Evolutionary conservation across 2,888 invertebrate genomes (phyloP).

Genomic region (Archaeoteleia sp.): DNA sequence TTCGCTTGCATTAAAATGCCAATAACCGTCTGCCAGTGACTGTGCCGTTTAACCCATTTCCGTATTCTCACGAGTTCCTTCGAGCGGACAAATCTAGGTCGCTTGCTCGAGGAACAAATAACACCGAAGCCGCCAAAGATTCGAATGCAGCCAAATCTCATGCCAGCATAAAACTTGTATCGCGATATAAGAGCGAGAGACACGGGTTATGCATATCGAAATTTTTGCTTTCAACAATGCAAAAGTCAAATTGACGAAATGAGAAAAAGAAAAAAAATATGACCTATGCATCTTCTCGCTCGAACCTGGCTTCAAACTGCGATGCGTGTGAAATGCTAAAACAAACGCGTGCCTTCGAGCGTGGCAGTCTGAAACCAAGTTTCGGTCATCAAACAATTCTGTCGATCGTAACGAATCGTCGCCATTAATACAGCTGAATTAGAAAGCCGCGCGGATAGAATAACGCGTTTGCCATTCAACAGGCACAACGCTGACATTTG

Average conservation of each 20-base stretch:
- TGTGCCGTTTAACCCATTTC: slow-evolving; percentile 31
- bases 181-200: slow-evolving; percentile 45
- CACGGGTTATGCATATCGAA: slow-evolving; percentile 45
- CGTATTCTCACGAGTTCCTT: slow-evolving; percentile 47
- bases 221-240: no score
- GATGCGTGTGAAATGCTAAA: slow-evolving; percentile 29
- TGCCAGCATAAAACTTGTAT: slow-evolving; percentile 54
- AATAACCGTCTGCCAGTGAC: slow-evolving; percentile 41
- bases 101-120: slow-evolving; percentile 50
- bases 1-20: slow-evolving; percentile 44
- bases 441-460: no score
- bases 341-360: slow-evolving; percentile 47
- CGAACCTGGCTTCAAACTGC: slow-evolving; percentile 36
- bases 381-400: slow-evolving; percentile 45
- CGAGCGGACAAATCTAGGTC: slow-evolving; percentile 50
- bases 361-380: slow-evolving; percentile 47
- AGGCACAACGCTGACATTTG: no score
- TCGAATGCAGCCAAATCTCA: slow-evolving; percentile 57
- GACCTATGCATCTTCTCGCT: slow-evolving; percentile 33
- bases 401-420: slow-evolving; percentile 44
- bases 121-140: slow-evolving; percentile 55
- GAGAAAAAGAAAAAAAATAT: slow-evolving; percentile 39
- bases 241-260: no score
- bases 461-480: no score
- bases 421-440: slow-evolving; percentile 15